Conservation (phyloP, 2,113 vertebrate genomes). For the Brachyhypopomus gauderio region DNA sequence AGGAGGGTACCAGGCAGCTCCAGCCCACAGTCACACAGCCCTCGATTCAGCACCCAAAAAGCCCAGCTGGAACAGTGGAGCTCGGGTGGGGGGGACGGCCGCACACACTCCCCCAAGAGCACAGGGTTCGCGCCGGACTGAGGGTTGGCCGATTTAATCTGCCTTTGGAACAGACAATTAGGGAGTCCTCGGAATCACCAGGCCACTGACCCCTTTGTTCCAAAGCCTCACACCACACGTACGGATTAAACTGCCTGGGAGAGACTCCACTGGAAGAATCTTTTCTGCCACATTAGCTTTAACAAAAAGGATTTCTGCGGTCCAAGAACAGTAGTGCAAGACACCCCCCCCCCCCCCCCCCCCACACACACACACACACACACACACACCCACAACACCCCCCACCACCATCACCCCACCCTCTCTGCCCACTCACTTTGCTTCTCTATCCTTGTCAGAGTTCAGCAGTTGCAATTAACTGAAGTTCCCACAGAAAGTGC, state of each 20-base stretch:
- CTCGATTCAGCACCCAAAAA: neutral
- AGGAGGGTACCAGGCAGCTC: neutral
- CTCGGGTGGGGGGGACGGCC: neutral
- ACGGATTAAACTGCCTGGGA: conserved; percentile 58
- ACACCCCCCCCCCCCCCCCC: conserved; percentile 9
- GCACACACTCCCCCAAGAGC: neutral
- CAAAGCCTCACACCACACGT: conserved; percentile 51
- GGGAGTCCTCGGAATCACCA: conserved; percentile 58
- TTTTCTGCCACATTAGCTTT: conserved; percentile 69
- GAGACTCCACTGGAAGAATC: conserved; percentile 60
- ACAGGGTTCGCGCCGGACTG: neutral
- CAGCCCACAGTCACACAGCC: neutral
- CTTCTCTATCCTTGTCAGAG: conserved; percentile 42
- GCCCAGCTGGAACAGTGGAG: neutral
- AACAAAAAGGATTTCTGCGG: conserved; percentile 63
- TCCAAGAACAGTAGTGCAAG: conserved; percentile 39
- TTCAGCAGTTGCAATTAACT: conserved; percentile 56
- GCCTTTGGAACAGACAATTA: conserved; percentile 58
- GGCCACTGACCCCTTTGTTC: conserved; percentile 56
- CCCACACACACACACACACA: neutral
- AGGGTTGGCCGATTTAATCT: conserved; percentile 52
- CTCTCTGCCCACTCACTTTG: neutral
- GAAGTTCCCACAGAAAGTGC: conserved; percentile 55
- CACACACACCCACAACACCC: neutral
- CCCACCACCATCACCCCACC: neutral